Evolutionary conservation across 2,888 invertebrate genomes (phyloP), one percentile per base, ranked within the genome.

Genomic region (Lampropteryx suffumata): DNA sequence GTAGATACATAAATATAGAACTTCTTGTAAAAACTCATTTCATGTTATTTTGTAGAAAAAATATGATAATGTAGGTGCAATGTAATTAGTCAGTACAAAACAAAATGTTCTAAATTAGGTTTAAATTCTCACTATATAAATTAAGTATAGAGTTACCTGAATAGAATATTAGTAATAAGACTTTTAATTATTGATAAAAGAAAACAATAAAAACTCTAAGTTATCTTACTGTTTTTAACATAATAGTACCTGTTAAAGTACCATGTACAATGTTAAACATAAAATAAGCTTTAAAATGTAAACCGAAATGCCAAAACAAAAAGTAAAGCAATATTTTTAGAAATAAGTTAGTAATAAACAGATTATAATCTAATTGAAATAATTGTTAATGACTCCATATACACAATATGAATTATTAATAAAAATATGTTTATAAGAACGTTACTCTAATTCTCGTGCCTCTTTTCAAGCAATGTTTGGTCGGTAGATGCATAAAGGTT

Each of bases 271-370:
- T 43, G 41, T 46, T 33, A 50, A 33, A 32, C 42, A 52, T 42
- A 43, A 35, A 41, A 46, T 51, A 56, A 56, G 56, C 58, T 61
- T 58, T 61, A 57, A 56, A 34, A 13, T 36, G 26, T 46, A 54
- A 61, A 61, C 30, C 30, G 11, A 56, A 55, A 51, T 57, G 52
- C 55, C 59, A 57, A 55, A 59, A 52, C n/a, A 30, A 41, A 55
- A 27, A 40, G 12, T 34, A 27, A 41, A 41, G 41, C 36, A 41
- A 36, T 44, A n/a, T n/a, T 39, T 50, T 49, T 35, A 45, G 33
- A 43, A 43, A 35, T 40, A 45, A 3, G 8, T 6, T 45, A 33
- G 43, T 48, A 27, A 32, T 28, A 43, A 36, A 41, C 44, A 30
- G 26, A 45, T 44, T 24, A 26, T 44, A 40, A 32, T 27, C 3